A percentile compares a stretch with the other conserved stretches of the same genome.
Evolutionary conservation across 1,140 invertebrate species (phyloP).

Genomic region (Dolichoris vasculosae): DNA sequence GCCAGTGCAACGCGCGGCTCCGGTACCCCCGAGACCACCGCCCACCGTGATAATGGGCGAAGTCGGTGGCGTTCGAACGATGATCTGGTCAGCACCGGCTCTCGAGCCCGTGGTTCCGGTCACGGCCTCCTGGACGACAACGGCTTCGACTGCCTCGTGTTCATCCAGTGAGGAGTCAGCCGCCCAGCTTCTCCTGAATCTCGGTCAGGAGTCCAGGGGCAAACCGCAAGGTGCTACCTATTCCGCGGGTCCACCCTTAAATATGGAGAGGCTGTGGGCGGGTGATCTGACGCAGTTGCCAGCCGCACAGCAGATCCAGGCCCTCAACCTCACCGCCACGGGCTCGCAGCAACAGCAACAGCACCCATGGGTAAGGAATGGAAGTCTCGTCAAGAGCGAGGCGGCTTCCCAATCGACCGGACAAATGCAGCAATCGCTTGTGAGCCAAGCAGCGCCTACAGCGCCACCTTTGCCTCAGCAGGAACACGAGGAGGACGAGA

Average conservation of each 20-base stretch:
- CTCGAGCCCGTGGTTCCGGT: conserved; percentile 72
- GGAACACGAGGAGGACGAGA: conserved; percentile 89
- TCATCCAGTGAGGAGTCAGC: conserved; percentile 83
- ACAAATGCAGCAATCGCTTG: conserved; percentile 68
- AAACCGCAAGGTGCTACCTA: conserved; percentile 68
- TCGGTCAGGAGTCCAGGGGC: conserved; percentile 81
- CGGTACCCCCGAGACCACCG: conserved; percentile 80
- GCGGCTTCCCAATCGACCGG: conserved; percentile 68
- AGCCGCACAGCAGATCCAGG: conserved; percentile 86
- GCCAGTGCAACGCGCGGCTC: conserved; percentile 75
- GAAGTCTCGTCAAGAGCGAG: conserved; percentile 68
- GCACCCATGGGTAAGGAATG: conserved; percentile 72
- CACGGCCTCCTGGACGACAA: conserved; percentile 72
- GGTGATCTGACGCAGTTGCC: conserved; percentile 88
- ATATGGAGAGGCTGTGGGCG: conserved; percentile 93
- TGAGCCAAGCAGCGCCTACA: conserved; percentile 67
- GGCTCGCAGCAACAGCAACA: conserved; percentile 60
- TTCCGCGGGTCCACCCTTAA: conserved; percentile 79
- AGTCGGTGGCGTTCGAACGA: conserved; percentile 90
- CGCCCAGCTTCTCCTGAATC: conserved; percentile 86
- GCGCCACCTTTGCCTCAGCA: conserved; percentile 75
- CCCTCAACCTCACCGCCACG: conserved; percentile 84
- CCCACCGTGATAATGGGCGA: conserved; percentile 93
- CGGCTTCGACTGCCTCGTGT: conserved; percentile 73
- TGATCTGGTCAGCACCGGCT: conserved; percentile 89